A percentile compares a stretch with the other conserved stretches of the same genome.
phyloP scores from a whole-genome alignment of 2,888 invertebrate genomes.

The Prenolepis imparis region DNA sequence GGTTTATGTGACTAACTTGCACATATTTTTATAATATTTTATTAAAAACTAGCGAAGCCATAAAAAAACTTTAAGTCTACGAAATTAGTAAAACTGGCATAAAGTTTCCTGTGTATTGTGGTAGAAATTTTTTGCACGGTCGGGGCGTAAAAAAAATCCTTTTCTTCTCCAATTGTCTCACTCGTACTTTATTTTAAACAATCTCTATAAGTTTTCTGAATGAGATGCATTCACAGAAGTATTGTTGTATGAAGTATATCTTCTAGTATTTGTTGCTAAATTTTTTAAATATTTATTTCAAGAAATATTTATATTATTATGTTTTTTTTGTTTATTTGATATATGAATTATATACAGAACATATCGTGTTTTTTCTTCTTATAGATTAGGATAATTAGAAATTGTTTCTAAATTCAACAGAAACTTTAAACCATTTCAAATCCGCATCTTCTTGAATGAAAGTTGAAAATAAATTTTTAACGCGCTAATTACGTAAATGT shows the following conservation, averaged over 20 bases:
- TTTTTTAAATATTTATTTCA: conserved; percentile 55
- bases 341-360: background rate
- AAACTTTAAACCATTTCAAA: background rate
- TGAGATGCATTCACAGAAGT: conserved; percentile 55
- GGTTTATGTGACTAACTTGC: conserved; percentile 13
- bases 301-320: conserved; percentile 26
- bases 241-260: conserved; percentile 43
- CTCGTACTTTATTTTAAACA: conserved; percentile 68
- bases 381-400: background rate
- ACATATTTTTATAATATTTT: conserved; percentile 55
- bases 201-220: conserved; percentile 62
- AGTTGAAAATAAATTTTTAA: conserved; percentile 12
- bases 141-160: conserved; percentile 53
- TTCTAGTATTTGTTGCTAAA: conserved; percentile 37
- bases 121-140: conserved; percentile 64
- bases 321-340: conserved; percentile 15
- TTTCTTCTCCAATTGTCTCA: conserved; percentile 45
- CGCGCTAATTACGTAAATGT: background rate
- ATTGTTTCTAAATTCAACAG: conserved; percentile 2
- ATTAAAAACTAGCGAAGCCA: conserved; percentile 52
- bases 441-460: background rate
- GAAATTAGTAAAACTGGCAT: conserved; percentile 51
- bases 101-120: conserved; percentile 55
- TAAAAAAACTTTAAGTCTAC: conserved; percentile 58
- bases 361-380: background rate